A percentile compares a stretch with the other conserved stretches of the same genome.
These are phyloP conservation scores for Tenualosa thibaudeaui DNA, from an alignment of 2,797 vertebrate species.

Conservation along the genomic window DNA sequence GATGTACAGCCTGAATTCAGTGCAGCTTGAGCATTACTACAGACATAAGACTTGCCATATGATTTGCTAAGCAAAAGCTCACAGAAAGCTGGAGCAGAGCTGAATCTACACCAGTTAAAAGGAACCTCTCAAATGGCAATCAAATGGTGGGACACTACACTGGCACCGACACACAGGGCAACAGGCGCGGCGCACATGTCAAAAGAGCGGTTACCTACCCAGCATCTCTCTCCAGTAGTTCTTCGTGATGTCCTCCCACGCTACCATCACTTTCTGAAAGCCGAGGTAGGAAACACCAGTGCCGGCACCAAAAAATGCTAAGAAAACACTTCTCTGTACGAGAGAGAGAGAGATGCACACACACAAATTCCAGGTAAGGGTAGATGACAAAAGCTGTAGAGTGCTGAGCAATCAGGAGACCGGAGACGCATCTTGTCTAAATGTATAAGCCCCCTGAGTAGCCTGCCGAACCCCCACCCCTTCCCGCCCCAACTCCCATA, in stretches of 20 bases:
- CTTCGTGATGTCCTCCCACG: slow-evolving; percentile 48
- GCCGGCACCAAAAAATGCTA: slow-evolving; percentile 48
- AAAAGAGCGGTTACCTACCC: slow-evolving; percentile 68
- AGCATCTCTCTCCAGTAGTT: slow-evolving; percentile 68
- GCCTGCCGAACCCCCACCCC: not conserved
- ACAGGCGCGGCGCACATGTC: not conserved
- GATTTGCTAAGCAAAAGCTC: not conserved
- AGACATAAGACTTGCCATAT: not conserved
- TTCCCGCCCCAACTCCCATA: not conserved
- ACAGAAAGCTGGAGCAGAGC: not conserved
- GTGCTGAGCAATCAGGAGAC: not conserved
- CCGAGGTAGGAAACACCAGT: slow-evolving; percentile 51
- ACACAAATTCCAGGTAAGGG: not conserved
- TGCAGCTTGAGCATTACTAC: not conserved
- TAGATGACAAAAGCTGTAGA: not conserved
- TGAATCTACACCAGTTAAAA: not conserved
- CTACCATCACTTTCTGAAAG: slow-evolving; percentile 47
- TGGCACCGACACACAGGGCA: not conserved
- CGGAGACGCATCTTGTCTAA: not conserved
- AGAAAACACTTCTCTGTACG: slow-evolving; percentile 48
- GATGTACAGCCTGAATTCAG: too few relatives aligned
- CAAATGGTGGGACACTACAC: not conserved
- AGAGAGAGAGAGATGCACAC: not conserved
- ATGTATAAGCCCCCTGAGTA: not conserved
- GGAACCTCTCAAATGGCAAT: not conserved